A percentile compares a stretch with the other conserved stretches of the same genome.
Conservation (phyloP, 2,113 vertebrate species). For the Stigmatopora argus region DNA sequence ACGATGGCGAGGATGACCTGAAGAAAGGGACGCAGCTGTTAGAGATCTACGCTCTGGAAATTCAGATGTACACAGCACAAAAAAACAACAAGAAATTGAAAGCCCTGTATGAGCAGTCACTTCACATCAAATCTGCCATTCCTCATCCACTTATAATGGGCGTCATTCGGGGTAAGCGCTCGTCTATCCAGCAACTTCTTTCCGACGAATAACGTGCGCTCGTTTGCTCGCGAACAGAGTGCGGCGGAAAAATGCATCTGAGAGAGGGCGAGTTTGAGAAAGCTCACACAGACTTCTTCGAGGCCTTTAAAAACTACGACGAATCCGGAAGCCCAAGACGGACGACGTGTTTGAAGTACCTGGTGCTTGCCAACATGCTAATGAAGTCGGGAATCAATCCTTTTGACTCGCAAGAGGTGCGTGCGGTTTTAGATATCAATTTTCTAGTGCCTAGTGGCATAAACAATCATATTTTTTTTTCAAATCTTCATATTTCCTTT, state of each 20-base stretch:
- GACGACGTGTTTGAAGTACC: constrained; percentile 98
- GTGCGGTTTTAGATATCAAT: neutral
- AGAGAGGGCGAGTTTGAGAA: constrained; percentile 99
- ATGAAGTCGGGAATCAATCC: constrained; percentile 99
- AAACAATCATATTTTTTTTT: neutral
- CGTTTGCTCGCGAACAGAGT: constrained; percentile 76
- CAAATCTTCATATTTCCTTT: neutral
- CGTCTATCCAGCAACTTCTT: neutral
- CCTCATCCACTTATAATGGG: constrained; percentile 99
- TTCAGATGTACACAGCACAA: constrained; percentile 99
- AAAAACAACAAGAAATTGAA: constrained; percentile 99
- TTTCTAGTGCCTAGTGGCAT: neutral
- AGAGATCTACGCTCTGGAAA: constrained; percentile 98
- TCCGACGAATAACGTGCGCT: constrained; percentile 9
- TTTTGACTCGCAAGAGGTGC: constrained; percentile 98
- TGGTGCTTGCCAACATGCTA: constrained; percentile 98
- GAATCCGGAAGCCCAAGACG: constrained; percentile 97
- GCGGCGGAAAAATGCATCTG: constrained; percentile 99
- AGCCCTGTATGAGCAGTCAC: constrained; percentile 96
- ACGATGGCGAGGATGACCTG: constrained; percentile 97
- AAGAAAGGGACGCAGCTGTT: constrained; percentile 97
- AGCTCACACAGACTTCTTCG: constrained; percentile 99
- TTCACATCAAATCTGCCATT: constrained; percentile 99
- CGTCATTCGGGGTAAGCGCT: constrained; percentile 87
- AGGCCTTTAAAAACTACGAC: constrained; percentile 99